These are phyloP conservation scores for Agrypnus murinus DNA, from an alignment of 2,888 invertebrate genomes.

Conservation along the genomic window DNA sequence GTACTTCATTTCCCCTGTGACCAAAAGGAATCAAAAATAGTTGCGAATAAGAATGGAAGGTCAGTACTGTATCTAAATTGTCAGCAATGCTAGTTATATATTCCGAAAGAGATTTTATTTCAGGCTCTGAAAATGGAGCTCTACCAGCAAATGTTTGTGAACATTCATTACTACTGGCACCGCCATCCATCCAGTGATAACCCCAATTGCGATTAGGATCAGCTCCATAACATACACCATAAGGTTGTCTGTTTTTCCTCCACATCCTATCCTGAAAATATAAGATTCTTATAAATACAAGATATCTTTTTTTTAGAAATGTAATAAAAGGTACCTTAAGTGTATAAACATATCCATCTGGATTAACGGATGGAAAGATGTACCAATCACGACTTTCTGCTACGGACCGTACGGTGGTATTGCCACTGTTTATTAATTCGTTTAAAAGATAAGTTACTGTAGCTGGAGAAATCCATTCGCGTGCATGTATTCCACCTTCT, in stretches of 20 bases:
- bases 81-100: slow-evolving; percentile 73
- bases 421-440: slow-evolving; percentile 78
- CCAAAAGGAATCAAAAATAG: slow-evolving; percentile 80
- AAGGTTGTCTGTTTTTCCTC: slow-evolving; percentile 78
- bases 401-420: slow-evolving; percentile 74
- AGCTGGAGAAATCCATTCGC: no score
- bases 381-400: no score
- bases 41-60: slow-evolving; percentile 83
- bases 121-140: slow-evolving; percentile 80
- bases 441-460: slow-evolving; percentile 75
- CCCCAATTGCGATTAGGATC: no score
- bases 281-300: no score
- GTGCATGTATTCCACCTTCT: no score
- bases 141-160: slow-evolving; percentile 78
- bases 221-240: slow-evolving; percentile 77
- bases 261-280: slow-evolving; percentile 76
- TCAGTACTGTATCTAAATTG: slow-evolving; percentile 76
- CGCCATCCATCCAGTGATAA: slow-evolving; percentile 80
- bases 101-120: slow-evolving; percentile 73
- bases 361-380: slow-evolving; percentile 82
- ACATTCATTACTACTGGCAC: slow-evolving; percentile 73
- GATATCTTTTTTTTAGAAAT: no score
- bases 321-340: no score
- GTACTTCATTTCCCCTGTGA: slow-evolving; percentile 72
- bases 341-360: slow-evolving; percentile 82